Percentiles rank a stretch among this genome's conserved stretches.
Evolutionary conservation across 1,140 invertebrate genomes (phyloP).

Genomic region (Bicyclus anynana): DNA sequence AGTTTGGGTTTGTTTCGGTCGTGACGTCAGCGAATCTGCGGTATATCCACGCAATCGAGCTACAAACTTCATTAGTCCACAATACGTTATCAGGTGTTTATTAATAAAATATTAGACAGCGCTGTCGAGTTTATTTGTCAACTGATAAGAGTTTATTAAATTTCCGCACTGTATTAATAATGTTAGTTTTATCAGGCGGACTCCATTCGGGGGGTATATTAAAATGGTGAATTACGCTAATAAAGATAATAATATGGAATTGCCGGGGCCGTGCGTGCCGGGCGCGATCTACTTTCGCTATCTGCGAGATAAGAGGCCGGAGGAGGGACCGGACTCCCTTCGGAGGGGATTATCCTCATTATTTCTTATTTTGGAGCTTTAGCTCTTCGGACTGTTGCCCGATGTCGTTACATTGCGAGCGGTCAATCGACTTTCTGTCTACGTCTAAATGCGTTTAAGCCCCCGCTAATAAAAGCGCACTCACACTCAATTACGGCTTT

Average conservation of each 20-base stretch:
- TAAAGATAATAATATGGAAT: constrained; percentile 5
- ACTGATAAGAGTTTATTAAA: constrained; percentile 6
- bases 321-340: not conserved
- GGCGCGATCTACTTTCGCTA: constrained; percentile 7
- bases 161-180: not conserved
- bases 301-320: constrained; percentile 3
- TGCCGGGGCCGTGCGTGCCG: constrained; percentile 2
- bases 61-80: not conserved
- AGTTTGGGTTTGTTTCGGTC: no score
- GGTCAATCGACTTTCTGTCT: not conserved
- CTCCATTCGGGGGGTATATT: constrained; percentile 2
- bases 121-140: not conserved
- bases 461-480: not conserved
- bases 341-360: constrained; percentile 6
- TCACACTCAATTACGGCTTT: constrained; percentile 4
- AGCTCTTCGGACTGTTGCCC: not conserved
- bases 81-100: not conserved
- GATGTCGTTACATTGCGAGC: constrained; percentile 3
- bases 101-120: constrained; percentile 1
- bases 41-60: not conserved
- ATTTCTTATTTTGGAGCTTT: constrained; percentile 5
- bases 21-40: not conserved
- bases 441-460: constrained; percentile 1
- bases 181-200: not conserved
- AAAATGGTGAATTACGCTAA: constrained; percentile 5